Conservation (phyloP, 30 jellyfish, hydroid and myxozoan species). For the Morbakka virulenta region DNA sequence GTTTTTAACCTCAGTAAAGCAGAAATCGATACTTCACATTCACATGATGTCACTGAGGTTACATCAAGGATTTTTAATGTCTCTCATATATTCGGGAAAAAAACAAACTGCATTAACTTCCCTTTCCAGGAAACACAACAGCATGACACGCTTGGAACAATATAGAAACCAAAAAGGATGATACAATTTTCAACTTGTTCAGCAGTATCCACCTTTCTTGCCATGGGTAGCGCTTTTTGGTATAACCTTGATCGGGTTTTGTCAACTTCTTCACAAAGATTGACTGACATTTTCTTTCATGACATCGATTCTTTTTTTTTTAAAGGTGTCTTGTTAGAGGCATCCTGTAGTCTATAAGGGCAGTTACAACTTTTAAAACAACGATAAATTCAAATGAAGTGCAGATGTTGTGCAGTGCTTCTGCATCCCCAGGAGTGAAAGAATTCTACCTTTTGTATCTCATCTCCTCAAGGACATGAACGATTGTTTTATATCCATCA, state of each 20-base stretch:
- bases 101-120: neutral
- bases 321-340: conserved; percentile 11
- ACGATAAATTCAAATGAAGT: conserved; percentile 23
- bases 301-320: neutral
- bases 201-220: conserved; percentile 6
- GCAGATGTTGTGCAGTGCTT: neutral
- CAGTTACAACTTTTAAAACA: neutral
- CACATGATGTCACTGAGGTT: no score
- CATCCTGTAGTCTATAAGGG: conserved; percentile 17
- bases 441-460: conserved; percentile 19
- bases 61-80: no score
- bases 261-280: conserved; percentile 7
- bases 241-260: neutral
- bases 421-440: conserved; percentile 34
- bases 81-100: no score
- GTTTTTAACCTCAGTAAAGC: no score
- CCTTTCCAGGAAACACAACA: conserved; percentile 17
- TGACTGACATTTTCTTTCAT: neutral
- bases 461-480: neutral
- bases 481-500: neutral
- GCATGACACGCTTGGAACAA: conserved; percentile 9
- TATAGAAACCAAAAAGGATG: neutral
- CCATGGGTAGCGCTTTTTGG: conserved; percentile 12
- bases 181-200: neutral
- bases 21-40: no score